Evolutionary conservation across 2,113 vertebrate genomes (phyloP), one percentile per base, ranked within the genome.

Genomic region (Barbus barbus): DNA sequence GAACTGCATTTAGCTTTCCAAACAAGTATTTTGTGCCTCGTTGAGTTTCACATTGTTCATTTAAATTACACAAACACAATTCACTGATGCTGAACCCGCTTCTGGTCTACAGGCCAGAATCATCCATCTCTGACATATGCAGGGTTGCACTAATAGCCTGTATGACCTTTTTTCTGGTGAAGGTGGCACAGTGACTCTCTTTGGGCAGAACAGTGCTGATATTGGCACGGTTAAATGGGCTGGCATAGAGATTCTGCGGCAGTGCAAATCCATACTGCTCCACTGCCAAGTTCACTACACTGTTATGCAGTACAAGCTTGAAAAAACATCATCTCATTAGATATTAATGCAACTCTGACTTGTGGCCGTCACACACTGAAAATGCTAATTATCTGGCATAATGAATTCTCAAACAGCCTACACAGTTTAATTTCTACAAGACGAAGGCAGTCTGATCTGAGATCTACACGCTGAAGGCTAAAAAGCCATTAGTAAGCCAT

Each of bases 231-330:
- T 24, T 72, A 53, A 77, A 65, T 2, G 56, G 51, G 33, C 24
- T 0, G 53, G 46, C 20, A 36, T 33, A 65, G 22, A 22, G 5
- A n/a, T n/a, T n/a, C n/a, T n/a, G n/a, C n/a, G n/a, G n/a, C n/a
- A n/a, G n/a, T n/a, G n/a, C n/a, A n/a, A 83, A 78, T 61, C 56
- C 33, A 75, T 46, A 82, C 20, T 31, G 48, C 58, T 28, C 83
- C 86, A 76, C 28, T 71, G 51, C 80, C 61, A 81, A 44, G 65
- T 31, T 16, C 69, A n/a, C 86, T 86, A 84, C 76, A 48, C 11
- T 11, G 0, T 41, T 2, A 77, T 51, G 73, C 28, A 26, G n/a
- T 5, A 79, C 4, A 4, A 63, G 58, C 53, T 41, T 79, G 16
- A 65, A 63, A 41, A 41, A 44, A 41, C 33, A 60, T 31, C n/a